These are phyloP conservation scores for Pelagia noctiluca DNA, from an alignment of 30 jellyfish, hydroid and myxozoan genomes.

Conservation along the genomic window DNA sequence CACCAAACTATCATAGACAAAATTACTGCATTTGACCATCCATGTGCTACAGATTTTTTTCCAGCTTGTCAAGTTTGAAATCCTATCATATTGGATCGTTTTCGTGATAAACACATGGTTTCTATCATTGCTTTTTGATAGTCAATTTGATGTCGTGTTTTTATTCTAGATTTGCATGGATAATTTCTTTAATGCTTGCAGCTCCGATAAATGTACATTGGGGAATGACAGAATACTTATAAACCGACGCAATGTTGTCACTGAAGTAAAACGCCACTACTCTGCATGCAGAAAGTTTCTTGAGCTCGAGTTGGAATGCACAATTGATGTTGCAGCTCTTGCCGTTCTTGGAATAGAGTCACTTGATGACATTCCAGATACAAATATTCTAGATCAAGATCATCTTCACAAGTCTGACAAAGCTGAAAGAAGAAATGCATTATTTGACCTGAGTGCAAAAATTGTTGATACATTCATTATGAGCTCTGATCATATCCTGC, in stretches of 20 bases:
- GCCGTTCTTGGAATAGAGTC: background rate
- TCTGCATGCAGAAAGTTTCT: constrained; percentile 4
- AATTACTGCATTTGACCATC: too few species aligned
- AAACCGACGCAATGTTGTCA: constrained; percentile 1
- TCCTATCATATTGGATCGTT: too few species aligned
- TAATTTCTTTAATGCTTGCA: background rate
- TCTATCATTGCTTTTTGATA: too few species aligned
- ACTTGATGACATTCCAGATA: constrained; percentile 9
- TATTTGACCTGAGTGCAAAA: too few species aligned
- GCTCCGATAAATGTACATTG: constrained; percentile 3
- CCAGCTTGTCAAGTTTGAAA: too few species aligned
- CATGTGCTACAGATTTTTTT: too few species aligned
- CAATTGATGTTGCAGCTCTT: constrained; percentile 22
- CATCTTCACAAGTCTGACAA: background rate
- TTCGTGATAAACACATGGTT: too few species aligned
- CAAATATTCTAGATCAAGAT: constrained; percentile 9
- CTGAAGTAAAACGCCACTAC: background rate
- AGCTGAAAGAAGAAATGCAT: background rate
- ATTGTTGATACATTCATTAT: background rate
- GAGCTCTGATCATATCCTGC: background rate
- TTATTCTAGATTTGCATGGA: background rate
- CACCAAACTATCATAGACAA: too few species aligned
- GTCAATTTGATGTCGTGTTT: too few species aligned
- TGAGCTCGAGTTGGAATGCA: background rate
- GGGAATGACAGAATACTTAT: background rate